Evolutionary conservation across 2,888 invertebrate genomes (phyloP).

Genomic region (Julus scandinavius): DNA sequence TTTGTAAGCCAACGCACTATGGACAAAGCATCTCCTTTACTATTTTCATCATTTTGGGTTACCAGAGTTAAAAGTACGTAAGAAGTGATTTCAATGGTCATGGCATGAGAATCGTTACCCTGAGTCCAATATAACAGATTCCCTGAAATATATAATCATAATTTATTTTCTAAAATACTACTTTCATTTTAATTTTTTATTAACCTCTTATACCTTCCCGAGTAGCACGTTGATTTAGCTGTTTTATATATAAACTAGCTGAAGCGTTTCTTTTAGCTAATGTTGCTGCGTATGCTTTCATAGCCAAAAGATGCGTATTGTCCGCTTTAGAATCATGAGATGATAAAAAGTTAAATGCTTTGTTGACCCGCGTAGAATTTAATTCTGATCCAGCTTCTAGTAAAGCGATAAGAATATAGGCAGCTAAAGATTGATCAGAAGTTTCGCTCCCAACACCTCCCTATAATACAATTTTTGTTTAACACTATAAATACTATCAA

Average conservation of each 20-base stretch:
- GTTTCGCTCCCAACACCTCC: conserved; percentile 59
- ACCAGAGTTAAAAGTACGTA: conserved; percentile 74
- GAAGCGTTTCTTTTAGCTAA: conserved; percentile 6
- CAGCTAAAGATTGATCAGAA: conserved; percentile 68
- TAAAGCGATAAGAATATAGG: conserved; percentile 76
- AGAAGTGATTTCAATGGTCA: conserved; percentile 76
- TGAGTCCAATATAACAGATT: background rate
- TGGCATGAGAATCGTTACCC: conserved; percentile 67
- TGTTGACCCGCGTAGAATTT: conserved; percentile 67
- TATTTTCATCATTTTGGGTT: conserved; percentile 68
- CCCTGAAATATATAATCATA: background rate
- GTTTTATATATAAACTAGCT: background rate
- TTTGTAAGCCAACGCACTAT: conserved; percentile 79
- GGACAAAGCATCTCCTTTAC: conserved; percentile 71
- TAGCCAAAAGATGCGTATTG: conserved; percentile 66
- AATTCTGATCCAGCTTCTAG: conserved; percentile 71
- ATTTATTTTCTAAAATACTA: too few species aligned
- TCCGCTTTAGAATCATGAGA: conserved; percentile 60
- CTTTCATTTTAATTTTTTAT: background rate
- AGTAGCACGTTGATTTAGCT: background rate
- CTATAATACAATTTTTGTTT: background rate
- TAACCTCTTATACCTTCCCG: background rate
- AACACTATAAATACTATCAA: too few species aligned
- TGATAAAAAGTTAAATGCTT: background rate
- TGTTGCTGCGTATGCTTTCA: conserved; percentile 52